phyloP scores from a whole-genome alignment of 2,113 vertebrate genomes.

The Phoxinus phoxinus region DNA sequence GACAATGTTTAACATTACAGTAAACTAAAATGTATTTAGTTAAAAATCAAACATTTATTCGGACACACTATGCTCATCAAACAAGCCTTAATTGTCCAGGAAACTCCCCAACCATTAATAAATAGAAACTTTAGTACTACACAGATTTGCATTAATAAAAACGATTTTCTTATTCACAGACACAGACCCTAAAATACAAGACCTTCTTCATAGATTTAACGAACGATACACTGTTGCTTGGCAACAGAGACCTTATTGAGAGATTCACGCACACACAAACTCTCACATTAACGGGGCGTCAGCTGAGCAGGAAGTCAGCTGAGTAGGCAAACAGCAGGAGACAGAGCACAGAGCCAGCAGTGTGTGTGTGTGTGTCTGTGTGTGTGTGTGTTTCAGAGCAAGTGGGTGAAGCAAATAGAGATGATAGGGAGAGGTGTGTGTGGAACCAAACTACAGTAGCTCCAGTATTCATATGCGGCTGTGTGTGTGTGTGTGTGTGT shows the following conservation, averaged over 20 bases:
- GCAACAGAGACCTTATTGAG: slow-evolving; percentile 60
- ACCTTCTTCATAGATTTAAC: slow-evolving; percentile 56
- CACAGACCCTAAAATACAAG: slow-evolving; percentile 20
- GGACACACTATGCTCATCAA: not conserved
- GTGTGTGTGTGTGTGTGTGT: slow-evolving; percentile 29
- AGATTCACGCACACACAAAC: slow-evolving; percentile 12
- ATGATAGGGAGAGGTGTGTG: slow-evolving; percentile 30
- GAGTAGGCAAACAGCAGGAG: slow-evolving; percentile 59
- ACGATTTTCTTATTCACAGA: not conserved
- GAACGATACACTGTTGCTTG: slow-evolving; percentile 64
- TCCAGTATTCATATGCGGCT: not conserved
- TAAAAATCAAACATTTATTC: not conserved
- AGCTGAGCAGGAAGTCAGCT: slow-evolving; percentile 69
- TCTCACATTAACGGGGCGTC: slow-evolving; percentile 61
- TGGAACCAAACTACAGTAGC: slow-evolving; percentile 27
- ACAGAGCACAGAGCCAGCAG: slow-evolving; percentile 40
- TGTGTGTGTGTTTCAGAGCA: not conserved
- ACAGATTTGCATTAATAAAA: slow-evolving; percentile 3
- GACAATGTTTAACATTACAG: too few species aligned
- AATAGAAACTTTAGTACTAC: not conserved
- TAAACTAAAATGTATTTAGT: not conserved
- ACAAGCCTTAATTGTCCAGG: not conserved
- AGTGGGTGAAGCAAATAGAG: slow-evolving; percentile 38
- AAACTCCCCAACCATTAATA: slow-evolving; percentile 1
- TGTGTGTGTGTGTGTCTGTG: slow-evolving; percentile 46